These are phyloP conservation scores for Pagetopsis macropterus DNA, from an alignment of 2,797 vertebrate genomes.

Conservation along the genomic window DNA sequence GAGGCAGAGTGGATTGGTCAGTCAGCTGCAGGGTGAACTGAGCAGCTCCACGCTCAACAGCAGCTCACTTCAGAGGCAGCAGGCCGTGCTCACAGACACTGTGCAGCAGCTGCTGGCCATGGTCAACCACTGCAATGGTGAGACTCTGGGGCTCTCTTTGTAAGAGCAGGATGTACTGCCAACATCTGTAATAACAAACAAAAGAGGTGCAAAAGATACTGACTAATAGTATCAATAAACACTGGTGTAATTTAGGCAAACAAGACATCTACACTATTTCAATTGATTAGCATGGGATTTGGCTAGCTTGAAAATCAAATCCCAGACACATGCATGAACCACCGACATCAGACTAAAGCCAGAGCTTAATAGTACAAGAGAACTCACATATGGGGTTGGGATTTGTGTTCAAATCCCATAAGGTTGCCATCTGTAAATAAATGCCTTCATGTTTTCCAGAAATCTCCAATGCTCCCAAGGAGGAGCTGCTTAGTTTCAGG, in stretches of 20 bases:
- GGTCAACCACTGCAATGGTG: slow-evolving; percentile 85
- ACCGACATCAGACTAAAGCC: slow-evolving; percentile 18
- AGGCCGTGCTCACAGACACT: slow-evolving; percentile 79
- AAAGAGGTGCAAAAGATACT: not conserved
- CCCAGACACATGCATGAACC: slow-evolving; percentile 20
- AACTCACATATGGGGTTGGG: slow-evolving; percentile 40
- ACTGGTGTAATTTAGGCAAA: slow-evolving; percentile 5
- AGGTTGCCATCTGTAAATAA: slow-evolving; percentile 52
- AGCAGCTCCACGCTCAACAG: slow-evolving; percentile 82
- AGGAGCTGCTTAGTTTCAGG: slow-evolving; percentile 74
- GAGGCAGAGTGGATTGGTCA: slow-evolving; percentile 80
- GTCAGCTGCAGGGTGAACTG: slow-evolving; percentile 82
- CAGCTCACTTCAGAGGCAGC: slow-evolving; percentile 83
- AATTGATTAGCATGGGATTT: slow-evolving; percentile 14
- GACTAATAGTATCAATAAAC: slow-evolving; percentile 5
- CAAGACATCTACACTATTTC: slow-evolving; percentile 3
- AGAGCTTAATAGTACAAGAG: slow-evolving; percentile 33
- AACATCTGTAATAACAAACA: not conserved
- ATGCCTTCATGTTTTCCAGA: slow-evolving; percentile 68
- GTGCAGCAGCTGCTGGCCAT: slow-evolving; percentile 82
- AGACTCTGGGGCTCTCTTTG: slow-evolving; percentile 16
- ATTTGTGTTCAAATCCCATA: slow-evolving; percentile 44
- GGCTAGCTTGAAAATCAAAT: slow-evolving; percentile 37
- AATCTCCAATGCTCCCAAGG: slow-evolving; percentile 72
- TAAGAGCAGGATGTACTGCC: not conserved